phyloP scores from a whole-genome alignment of 2,888 invertebrate species.

The Pammene aurita region DNA sequence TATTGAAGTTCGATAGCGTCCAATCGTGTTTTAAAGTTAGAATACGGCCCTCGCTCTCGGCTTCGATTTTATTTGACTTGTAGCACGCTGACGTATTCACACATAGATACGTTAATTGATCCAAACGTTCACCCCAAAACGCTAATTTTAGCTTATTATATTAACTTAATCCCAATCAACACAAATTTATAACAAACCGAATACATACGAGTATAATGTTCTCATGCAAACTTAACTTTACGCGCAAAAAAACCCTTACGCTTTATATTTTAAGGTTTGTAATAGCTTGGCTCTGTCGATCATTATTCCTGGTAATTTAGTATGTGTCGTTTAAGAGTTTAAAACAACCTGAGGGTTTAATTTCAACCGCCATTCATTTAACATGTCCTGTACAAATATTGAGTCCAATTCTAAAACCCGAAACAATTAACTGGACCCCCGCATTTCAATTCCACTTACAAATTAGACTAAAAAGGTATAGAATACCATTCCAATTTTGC shows the following conservation, averaged over 20 bases:
- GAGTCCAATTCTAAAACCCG: slow-evolving; percentile 20
- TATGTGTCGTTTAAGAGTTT: slow-evolving; percentile 2
- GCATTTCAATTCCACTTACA: slow-evolving; percentile 5
- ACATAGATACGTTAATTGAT: no score
- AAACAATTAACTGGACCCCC: slow-evolving; percentile 13
- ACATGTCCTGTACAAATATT: slow-evolving; percentile 25
- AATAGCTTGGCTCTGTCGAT: no score
- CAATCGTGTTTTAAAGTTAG: no score
- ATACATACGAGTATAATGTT: not conserved
- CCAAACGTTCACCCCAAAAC: no score
- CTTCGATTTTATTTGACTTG: no score
- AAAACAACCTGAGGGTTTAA: slow-evolving; percentile 5
- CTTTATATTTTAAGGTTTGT: not conserved
- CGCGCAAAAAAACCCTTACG: not conserved
- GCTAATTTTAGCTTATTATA: not conserved
- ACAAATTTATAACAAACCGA: not conserved
- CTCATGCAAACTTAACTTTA: not conserved
- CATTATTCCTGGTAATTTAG: not conserved
- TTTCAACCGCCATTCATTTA: slow-evolving; percentile 20
- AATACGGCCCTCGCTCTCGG: no score
- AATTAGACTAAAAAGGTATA: not conserved
- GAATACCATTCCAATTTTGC: not conserved
- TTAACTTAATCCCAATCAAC: slow-evolving; percentile 5
- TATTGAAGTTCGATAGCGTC: no score
- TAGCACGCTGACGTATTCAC: no score